Base-by-base conservation (phyloP, 2,888 invertebrate species). In the Trichopoda pennipes region DNA sequence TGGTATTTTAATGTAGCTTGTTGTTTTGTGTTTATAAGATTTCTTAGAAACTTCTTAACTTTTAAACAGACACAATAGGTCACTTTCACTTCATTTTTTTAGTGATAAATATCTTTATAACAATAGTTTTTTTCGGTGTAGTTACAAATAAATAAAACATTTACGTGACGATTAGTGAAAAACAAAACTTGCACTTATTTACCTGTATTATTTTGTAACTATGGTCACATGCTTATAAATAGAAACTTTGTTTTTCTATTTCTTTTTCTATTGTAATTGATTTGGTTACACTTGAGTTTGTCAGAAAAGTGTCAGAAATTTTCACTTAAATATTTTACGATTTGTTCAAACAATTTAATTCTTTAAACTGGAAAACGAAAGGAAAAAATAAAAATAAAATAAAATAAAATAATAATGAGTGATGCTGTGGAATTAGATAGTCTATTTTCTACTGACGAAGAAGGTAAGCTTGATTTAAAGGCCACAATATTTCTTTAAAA, bases 391-490 rank as follows among this genome's bases (percentile, higher is more conserved):
- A 53, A 53, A 32, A 19, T 14, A 28, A 6, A 19, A 47, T 69
- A 32, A 74, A 69, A 21, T n/a, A 17, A 2, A 64, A 61, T 35
- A 38, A 38, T 12, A 28, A 38, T 38, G 38, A 12, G 2, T 38
- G 38, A 6, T 28, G 66, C 17, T 7, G 16, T 32, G 17, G 81
- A 82, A 10, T 28, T 76, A 38, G 80, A 80, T 16, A 75, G 76
- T 47, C 72, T 64, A 3, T 66, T 63, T 16, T 80, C 84, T 17
- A 74, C 80, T 12, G 77, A 74, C 64, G 85, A 75, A 23, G 81
- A 68, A 32, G 81, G 84, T 85, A 35, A 77, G 56, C 17, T 4
- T 4, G 17, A 10, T 21, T 61, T 28, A 7, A 28, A 28, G 8
- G n/a, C n/a, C 28, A 28, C 4, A 28, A 28, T 28, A 4, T 28